A percentile compares a stretch with the other conserved stretches of the same genome.
Conservation (phyloP, 2,888 invertebrate genomes). For the Actias luna region DNA sequence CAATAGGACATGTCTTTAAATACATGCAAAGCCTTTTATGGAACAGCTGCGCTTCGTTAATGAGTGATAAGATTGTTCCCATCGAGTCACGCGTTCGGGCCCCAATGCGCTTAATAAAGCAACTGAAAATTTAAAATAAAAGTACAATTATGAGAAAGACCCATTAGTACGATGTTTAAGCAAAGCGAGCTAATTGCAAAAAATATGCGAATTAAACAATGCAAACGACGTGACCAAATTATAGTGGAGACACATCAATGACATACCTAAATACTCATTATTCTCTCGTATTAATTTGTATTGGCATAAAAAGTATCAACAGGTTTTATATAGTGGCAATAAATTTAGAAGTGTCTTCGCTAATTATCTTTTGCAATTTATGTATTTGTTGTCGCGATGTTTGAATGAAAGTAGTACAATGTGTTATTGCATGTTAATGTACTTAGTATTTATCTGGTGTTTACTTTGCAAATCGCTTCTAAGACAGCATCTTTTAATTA, state of each 20-base stretch:
- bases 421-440: neutral
- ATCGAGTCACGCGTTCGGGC: neutral
- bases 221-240: neutral
- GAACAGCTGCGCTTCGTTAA: slow-evolving; percentile 9
- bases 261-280: neutral
- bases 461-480: neutral
- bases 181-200: neutral
- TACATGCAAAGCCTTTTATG: slow-evolving; percentile 6
- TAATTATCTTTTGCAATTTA: neutral
- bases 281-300: neutral
- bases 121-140: neutral
- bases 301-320: neutral
- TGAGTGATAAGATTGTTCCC: slow-evolving; percentile 8
- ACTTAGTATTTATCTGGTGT: neutral
- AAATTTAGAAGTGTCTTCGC: neutral
- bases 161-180: neutral
- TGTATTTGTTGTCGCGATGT: neutral
- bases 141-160: neutral
- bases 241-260: neutral
- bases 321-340: neutral
- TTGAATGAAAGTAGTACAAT: neutral
- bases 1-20: slow-evolving; percentile 1
- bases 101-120: neutral
- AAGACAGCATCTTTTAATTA: too few species aligned
- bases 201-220: neutral